A percentile compares a stretch with the other conserved stretches of the same genome.
phyloP scores from a whole-genome alignment of 2,888 invertebrate species.

The Eupithecia vulgata region DNA sequence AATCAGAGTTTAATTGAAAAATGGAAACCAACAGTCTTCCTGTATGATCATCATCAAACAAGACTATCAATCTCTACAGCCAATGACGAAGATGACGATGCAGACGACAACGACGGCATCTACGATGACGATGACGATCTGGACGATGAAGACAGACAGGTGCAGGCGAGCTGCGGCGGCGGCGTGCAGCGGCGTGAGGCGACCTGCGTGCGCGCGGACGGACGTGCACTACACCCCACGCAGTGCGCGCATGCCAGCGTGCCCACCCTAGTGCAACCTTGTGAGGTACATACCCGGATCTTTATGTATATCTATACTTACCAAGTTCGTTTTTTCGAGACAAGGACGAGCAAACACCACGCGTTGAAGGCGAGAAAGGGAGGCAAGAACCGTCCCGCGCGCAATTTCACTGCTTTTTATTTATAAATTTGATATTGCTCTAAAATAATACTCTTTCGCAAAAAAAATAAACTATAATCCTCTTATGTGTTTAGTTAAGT shows the following conservation, averaged over 20 bases:
- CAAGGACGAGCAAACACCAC: too few relatives aligned
- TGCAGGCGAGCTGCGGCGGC: slow-evolving; percentile 79
- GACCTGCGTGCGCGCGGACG: slow-evolving; percentile 81
- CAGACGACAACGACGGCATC: slow-evolving; percentile 67
- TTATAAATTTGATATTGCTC: too few relatives aligned
- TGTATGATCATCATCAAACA: background rate
- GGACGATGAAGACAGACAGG: slow-evolving; percentile 53
- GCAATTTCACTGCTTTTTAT: too few relatives aligned
- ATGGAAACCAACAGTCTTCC: background rate
- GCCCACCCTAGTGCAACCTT: slow-evolving; percentile 83
- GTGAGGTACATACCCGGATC: slow-evolving; percentile 62
- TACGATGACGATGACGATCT: slow-evolving; percentile 70
- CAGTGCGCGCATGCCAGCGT: slow-evolving; percentile 80
- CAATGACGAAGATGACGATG: slow-evolving; percentile 68
- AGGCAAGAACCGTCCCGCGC: too few relatives aligned
- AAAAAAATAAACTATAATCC: too few relatives aligned
- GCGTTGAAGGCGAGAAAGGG: too few relatives aligned
- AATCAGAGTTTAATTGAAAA: background rate
- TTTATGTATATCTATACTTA: too few relatives aligned
- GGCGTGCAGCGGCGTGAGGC: slow-evolving; percentile 84
- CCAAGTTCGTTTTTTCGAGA: too few relatives aligned
- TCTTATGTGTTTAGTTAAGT: too few relatives aligned
- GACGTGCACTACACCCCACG: slow-evolving; percentile 73
- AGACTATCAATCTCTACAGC: slow-evolving; percentile 33
- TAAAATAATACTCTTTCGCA: too few relatives aligned